Evolutionary conservation across 1,140 invertebrate genomes (phyloP).

Genomic region (Heliconius congener): DNA sequence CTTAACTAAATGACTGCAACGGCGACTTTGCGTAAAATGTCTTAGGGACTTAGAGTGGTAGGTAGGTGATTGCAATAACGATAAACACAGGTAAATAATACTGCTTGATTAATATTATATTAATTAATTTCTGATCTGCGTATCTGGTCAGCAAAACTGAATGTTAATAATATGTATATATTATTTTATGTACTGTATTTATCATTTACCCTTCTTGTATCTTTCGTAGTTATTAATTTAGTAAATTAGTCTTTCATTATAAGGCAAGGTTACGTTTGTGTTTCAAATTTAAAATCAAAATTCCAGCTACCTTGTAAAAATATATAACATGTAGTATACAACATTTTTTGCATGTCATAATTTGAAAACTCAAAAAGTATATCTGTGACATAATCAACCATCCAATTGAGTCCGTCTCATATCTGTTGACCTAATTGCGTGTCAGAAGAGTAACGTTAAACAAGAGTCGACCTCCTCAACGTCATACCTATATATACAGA

Average conservation of each 20-base stretch:
- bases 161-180: no score
- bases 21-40: conserved; percentile 37
- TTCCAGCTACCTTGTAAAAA: no score
- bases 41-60: conserved; percentile 3
- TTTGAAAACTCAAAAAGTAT: conserved; percentile 15
- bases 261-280: neutral
- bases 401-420: conserved; percentile 41
- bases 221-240: neutral
- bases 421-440: conserved; percentile 46
- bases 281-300: neutral
- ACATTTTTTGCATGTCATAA: neutral
- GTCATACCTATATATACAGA: conserved; percentile 34
- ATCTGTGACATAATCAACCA: conserved; percentile 32
- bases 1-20: conserved; percentile 52
- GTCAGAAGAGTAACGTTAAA: conserved; percentile 36
- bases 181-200: no score
- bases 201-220: no score
- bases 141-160: no score
- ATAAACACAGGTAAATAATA: neutral
- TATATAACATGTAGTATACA: neutral
- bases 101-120: neutral
- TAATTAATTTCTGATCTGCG: neutral
- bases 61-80: conserved; percentile 9
- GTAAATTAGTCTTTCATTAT: neutral
- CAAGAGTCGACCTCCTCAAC: conserved; percentile 40